Evolutionary conservation across 2,797 vertebrate genomes (phyloP), one percentile per base, ranked within the genome.

Genomic region (Bovichtus variegatus): DNA sequence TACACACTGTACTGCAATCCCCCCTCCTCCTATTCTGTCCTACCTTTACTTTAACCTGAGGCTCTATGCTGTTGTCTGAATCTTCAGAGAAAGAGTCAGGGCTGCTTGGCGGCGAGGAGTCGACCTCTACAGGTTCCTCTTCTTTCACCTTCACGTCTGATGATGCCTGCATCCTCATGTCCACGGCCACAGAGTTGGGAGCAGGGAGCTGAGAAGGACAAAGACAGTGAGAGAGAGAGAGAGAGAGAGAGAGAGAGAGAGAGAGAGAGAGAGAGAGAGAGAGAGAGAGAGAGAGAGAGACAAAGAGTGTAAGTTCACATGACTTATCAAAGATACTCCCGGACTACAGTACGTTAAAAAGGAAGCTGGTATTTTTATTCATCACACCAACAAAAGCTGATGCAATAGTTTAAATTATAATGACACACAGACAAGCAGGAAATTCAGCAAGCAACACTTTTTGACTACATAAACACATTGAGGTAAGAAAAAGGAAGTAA

Each of bases 81-180:
- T 27, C 80, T 75, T 82, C 93, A 74, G 95, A 95, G 75, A 92
- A 59, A 16, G 95, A 96, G 55, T 95, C 94, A 18, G 97, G 97
- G 80, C 97, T 99, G 70, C 90, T 92, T 0, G 97, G 96, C 0
- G 97, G 96, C 1, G 98, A 97, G 6, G 98, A 95, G 85, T 96
- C 98, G 8, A 98, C 97, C 75, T 99, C 97, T 46, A 99, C 96
- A 0, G 96, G 96, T 47, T 94, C 96, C 82, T 99, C 98, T 89
- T 98, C 95, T 90, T 99, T 99, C 87, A 99, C 96, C 94, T 95
- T 97, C 68, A 97, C 78, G 2, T 99, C 97, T 11, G 96, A 97
- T 36, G 96, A 91, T 0, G 97, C 96, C 88, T 95, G 95, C 71
- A 95, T 81, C 62, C 96, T 95, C 95, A 95, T 96, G 90, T 96